Conservation (phyloP, 2,113 vertebrate genomes). For the Callochromis pleurospilus region DNA sequence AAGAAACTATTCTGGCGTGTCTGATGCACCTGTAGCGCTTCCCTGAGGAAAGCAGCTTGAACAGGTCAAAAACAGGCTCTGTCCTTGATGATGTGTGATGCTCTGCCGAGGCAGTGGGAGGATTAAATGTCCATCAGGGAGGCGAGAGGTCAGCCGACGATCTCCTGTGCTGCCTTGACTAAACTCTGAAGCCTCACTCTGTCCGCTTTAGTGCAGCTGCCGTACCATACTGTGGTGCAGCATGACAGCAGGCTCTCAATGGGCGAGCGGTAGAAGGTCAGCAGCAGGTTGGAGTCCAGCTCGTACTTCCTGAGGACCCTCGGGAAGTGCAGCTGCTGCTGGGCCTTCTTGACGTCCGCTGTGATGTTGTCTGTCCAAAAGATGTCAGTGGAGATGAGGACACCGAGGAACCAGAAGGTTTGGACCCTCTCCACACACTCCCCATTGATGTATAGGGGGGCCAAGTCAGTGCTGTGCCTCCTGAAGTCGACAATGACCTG, state of each 20-base stretch:
- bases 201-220: not conserved
- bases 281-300: not conserved
- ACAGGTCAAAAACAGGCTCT: not conserved
- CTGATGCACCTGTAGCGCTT: accelerated
- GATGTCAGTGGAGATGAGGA: not conserved
- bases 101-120: not conserved
- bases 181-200: not conserved
- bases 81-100: not conserved
- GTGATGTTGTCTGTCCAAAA: accelerated
- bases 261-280: not conserved
- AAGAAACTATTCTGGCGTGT: not conserved
- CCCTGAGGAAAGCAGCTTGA: not conserved
- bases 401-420: not conserved
- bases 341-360: accelerated
- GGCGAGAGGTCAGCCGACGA: not conserved
- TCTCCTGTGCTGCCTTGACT: too few relatives aligned
- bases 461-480: not conserved
- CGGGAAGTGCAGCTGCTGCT: not conserved
- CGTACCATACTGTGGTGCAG: not conserved
- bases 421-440: accelerated
- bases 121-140: not conserved
- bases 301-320: not conserved
- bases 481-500: not conserved
- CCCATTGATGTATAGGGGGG: accelerated
- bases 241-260: accelerated